Evolutionary conservation across 1,140 invertebrate species (phyloP).

Genomic region (Drosophila azteca): DNA sequence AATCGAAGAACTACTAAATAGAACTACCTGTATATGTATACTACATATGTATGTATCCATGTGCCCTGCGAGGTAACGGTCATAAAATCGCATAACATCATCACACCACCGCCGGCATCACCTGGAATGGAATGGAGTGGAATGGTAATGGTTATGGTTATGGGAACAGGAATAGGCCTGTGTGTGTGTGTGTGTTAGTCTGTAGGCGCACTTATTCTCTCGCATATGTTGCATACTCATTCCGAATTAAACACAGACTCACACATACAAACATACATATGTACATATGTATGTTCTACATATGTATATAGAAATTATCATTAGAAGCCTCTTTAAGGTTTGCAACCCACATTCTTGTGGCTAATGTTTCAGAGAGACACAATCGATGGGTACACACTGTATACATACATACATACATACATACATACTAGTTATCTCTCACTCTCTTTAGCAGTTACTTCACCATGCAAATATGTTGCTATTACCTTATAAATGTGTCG

Average conservation of each 20-base stretch:
- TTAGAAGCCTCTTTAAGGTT: constrained; percentile 74
- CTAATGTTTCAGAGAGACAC: not conserved
- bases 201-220: constrained; percentile 32
- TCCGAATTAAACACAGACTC: constrained; percentile 21
- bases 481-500: constrained; percentile 68
- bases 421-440: too few species aligned
- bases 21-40: too few species aligned
- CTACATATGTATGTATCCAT: too few species aligned
- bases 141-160: constrained; percentile 36
- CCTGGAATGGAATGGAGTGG: constrained; percentile 47
- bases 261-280: constrained; percentile 15
- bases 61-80: too few species aligned
- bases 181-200: constrained; percentile 31
- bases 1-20: too few species aligned
- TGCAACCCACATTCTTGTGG: constrained; percentile 71
- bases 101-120: constrained; percentile 14
- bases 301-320: constrained; percentile 59
- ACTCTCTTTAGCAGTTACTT: constrained; percentile 60
- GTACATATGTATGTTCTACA: not conserved
- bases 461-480: constrained; percentile 78
- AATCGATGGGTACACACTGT: not conserved
- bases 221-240: constrained; percentile 30
- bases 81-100: constrained; percentile 11
- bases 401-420: too few species aligned
- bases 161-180: constrained; percentile 27